Conservation (phyloP, 2,113 vertebrate species). For the Menura novaehollandiae region DNA sequence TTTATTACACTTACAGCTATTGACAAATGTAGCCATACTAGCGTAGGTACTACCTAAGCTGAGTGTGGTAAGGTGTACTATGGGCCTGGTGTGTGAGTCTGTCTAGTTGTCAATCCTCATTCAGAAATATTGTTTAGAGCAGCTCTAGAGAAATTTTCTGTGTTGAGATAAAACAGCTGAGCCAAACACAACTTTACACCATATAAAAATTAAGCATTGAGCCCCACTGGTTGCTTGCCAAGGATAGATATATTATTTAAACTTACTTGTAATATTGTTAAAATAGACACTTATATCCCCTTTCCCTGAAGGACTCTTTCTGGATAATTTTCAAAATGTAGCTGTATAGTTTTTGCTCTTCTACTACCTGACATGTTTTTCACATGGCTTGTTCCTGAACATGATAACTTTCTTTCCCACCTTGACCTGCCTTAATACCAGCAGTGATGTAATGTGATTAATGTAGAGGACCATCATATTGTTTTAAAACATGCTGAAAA, state of each 20-base stretch:
- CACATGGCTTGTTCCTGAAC: not conserved
- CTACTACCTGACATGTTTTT: not conserved
- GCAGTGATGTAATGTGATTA: not conserved
- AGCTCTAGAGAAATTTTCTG: not conserved
- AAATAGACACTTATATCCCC: not conserved
- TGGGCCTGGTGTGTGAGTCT: not conserved
- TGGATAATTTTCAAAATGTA: not conserved
- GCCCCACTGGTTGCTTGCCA: not conserved
- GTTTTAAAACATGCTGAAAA: not conserved
- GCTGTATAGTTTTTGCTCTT: not conserved
- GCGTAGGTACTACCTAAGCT: no score
- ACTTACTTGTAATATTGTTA: not conserved
- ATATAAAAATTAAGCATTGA: not conserved
- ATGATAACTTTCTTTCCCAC: not conserved
- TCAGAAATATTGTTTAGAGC: not conserved
- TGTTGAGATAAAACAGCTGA: not conserved
- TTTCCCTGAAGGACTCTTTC: not conserved
- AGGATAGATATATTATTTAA: not conserved
- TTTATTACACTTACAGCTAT: accelerated
- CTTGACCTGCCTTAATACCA: not conserved
- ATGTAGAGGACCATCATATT: not conserved
- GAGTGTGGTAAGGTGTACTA: not conserved
- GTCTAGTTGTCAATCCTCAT: not conserved
- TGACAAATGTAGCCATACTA: not conserved
- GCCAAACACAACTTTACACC: not conserved